A percentile compares a stretch with the other conserved stretches of the same genome.
Evolutionary conservation across 2,113 vertebrate species (phyloP).

Genomic region (Rhombomys opimus): DNA sequence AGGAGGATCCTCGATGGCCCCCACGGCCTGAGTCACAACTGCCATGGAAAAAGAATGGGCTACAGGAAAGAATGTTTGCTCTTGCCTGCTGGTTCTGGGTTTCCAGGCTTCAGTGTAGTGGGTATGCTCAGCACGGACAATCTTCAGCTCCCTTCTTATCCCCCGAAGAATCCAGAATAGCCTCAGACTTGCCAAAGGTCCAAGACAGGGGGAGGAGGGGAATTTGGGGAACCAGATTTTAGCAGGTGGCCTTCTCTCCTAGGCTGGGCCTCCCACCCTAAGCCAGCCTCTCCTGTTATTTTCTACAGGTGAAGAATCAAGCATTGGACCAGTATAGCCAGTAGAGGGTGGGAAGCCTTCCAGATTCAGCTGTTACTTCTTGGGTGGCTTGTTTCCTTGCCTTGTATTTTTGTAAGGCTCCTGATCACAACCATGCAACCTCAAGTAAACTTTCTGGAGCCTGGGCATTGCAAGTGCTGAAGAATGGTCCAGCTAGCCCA

Average conservation of each 20-base stretch:
- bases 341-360: background rate
- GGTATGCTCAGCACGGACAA: background rate
- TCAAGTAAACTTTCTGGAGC: rapidly evolving
- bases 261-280: background rate
- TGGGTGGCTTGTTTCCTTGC: rapidly evolving
- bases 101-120: background rate
- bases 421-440: background rate
- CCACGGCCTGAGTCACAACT: background rate
- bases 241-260: background rate
- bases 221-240: no score
- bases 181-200: background rate
- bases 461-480: background rate
- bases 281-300: background rate
- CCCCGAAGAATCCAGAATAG: background rate
- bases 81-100: background rate
- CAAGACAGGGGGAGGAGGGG: background rate
- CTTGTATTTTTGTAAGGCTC: constrained; percentile 42
- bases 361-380: background rate
- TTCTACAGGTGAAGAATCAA: constrained; percentile 75
- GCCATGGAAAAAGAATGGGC: background rate
- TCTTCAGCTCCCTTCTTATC: no score
- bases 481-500: rapidly evolving
- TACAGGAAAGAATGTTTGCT: background rate
- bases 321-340: constrained; percentile 45
- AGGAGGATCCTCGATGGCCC: background rate